Evolutionary conservation across 1,140 invertebrate genomes (phyloP).

Genomic region (Dendrolimus kikuchii): DNA sequence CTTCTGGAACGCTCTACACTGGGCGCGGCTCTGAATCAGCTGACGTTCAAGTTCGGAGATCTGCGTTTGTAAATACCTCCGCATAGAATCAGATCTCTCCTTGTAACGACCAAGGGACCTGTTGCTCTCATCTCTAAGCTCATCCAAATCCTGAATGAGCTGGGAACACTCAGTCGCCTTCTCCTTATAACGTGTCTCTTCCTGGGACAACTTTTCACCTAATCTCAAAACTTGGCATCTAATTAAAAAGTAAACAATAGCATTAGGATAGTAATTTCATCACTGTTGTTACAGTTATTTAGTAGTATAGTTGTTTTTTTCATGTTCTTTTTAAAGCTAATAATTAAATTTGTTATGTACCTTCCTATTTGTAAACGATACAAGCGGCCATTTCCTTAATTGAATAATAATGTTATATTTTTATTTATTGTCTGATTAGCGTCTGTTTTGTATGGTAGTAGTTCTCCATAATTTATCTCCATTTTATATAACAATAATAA

Average conservation of each 20-base stretch:
- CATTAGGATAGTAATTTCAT: too few relatives aligned
- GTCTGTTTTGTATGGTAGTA: too few relatives aligned
- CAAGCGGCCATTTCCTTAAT: too few relatives aligned
- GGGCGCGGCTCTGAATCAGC: slow-evolving; percentile 75
- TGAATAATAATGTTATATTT: too few relatives aligned
- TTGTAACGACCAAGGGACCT: slow-evolving; percentile 77
- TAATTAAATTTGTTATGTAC: too few relatives aligned
- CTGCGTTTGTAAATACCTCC: slow-evolving; percentile 72
- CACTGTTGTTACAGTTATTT: too few relatives aligned
- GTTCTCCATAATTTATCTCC: too few relatives aligned
- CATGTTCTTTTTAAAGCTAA: too few relatives aligned
- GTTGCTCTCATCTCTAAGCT: slow-evolving; percentile 77
- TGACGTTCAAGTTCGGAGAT: slow-evolving; percentile 78
- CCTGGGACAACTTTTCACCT: slow-evolving; percentile 66
- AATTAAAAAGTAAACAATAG: slow-evolving; percentile 1
- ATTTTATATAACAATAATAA: too few relatives aligned
- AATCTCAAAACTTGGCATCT: slow-evolving; percentile 42
- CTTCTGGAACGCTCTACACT: slow-evolving; percentile 75
- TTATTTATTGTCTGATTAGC: too few relatives aligned
- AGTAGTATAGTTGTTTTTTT: too few relatives aligned
- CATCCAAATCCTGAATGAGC: slow-evolving; percentile 76
- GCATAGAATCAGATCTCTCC: slow-evolving; percentile 74
- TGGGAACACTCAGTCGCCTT: slow-evolving; percentile 66
- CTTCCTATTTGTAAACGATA: too few relatives aligned
- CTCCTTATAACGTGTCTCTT: slow-evolving; percentile 57